Conservation (phyloP, 2,888 invertebrate species). For the Phrixothrix hirtus region DNA sequence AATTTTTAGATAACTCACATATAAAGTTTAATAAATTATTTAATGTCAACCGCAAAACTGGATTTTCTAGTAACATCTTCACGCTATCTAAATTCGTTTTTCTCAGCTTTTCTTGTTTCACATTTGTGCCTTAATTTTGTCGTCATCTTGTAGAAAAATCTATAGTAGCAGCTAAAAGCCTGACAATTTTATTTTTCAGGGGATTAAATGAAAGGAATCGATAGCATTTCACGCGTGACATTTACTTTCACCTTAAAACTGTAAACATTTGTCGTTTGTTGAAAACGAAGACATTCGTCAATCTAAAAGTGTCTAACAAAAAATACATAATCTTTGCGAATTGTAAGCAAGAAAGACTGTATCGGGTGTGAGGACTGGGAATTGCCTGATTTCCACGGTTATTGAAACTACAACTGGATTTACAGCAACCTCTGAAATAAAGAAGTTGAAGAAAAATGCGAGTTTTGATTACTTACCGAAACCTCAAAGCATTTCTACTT, state of each 20-base stretch:
- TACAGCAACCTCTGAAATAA: slow-evolving; percentile 36
- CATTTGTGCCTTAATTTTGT: slow-evolving; percentile 21
- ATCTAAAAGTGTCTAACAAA: slow-evolving; percentile 29
- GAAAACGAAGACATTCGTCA: slow-evolving; percentile 24
- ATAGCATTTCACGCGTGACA: slow-evolving; percentile 9
- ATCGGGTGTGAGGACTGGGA: slow-evolving; percentile 51
- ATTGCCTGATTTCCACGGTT: slow-evolving; percentile 53
- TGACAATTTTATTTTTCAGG: slow-evolving; percentile 22
- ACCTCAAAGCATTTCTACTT: slow-evolving; percentile 31
- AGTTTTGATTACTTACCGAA: slow-evolving; percentile 31
- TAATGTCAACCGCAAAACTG: too few relatives aligned
- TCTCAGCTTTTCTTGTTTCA: slow-evolving; percentile 18
- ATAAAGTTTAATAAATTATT: too few relatives aligned
- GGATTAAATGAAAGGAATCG: slow-evolving; percentile 15
- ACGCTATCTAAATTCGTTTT: slow-evolving; percentile 29
- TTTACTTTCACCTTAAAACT: slow-evolving; percentile 7
- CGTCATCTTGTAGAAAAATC: slow-evolving; percentile 10
- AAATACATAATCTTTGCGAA: slow-evolving; percentile 42
- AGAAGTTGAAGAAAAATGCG: slow-evolving; percentile 30
- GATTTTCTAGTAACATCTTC: slow-evolving; percentile 22
- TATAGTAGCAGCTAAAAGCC: slow-evolving; percentile 26
- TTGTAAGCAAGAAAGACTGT: slow-evolving; percentile 38
- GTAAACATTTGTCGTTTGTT: slow-evolving; percentile 17
- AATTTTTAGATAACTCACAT: too few relatives aligned
- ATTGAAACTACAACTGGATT: slow-evolving; percentile 50